Percentiles rank a stretch among this genome's conserved stretches.
phyloP scores from a whole-genome alignment of 1,140 invertebrate species.

The Dolichoris vasculosae region DNA sequence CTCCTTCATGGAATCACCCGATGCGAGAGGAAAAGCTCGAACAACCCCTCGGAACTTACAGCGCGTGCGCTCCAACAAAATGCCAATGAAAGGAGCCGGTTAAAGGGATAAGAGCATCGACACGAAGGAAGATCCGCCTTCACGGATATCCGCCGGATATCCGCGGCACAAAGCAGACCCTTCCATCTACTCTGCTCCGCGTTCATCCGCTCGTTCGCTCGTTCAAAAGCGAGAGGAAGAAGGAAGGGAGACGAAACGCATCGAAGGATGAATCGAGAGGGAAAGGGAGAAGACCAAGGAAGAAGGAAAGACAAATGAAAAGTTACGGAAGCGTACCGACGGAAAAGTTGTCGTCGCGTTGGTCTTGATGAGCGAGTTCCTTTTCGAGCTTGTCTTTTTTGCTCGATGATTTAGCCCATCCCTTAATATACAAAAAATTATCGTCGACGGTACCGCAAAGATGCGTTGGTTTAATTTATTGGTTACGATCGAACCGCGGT shows the following conservation, averaged over 20 bases:
- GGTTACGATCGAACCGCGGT: no score
- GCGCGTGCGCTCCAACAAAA: not conserved
- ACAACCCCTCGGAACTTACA: not conserved
- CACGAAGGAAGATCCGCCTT: conserved; percentile 29
- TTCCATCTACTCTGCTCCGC: not conserved
- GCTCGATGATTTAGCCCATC: no score
- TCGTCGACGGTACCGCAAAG: no score
- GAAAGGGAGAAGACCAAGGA: not conserved
- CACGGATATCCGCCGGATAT: conserved; percentile 60
- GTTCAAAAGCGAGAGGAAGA: not conserved
- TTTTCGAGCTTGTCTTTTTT: not conserved
- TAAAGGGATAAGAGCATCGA: not conserved
- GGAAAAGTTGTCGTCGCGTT: not conserved
- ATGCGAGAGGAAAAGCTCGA: not conserved
- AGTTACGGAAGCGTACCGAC: not conserved
- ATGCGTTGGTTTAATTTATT: no score
- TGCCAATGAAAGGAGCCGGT: not conserved
- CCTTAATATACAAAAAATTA: no score
- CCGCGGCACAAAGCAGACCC: conserved; percentile 33
- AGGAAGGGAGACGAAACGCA: not conserved
- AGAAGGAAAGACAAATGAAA: not conserved
- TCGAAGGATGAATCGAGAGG: not conserved
- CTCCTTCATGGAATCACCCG: not conserved
- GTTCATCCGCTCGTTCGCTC: not conserved
- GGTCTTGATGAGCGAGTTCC: not conserved